Percentiles rank a stretch among this genome's conserved stretches.
Conservation (phyloP, 30 jellyfish, hydroid and myxozoan species). For the Cassiopea andromeda region DNA sequence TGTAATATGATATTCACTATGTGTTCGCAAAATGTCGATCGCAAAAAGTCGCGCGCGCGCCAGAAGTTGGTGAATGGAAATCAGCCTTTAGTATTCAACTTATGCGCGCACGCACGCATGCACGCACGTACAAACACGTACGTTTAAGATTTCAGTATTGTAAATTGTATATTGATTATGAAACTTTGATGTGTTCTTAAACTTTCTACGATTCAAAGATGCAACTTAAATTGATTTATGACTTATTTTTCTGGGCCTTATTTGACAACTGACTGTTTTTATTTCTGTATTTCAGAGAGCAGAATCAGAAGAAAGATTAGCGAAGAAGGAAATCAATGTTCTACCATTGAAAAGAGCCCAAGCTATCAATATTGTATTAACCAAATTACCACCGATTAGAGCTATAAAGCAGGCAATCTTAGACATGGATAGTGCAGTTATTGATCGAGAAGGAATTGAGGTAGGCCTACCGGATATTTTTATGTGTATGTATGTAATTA, state of each 20-base stretch:
- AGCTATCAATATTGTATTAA: conserved; percentile 95
- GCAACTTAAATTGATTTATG: too few species aligned
- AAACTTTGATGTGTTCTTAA: not conserved
- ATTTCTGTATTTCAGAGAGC: conserved; percentile 44
- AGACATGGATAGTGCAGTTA: conserved; percentile 98
- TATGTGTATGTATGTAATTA: too few species aligned
- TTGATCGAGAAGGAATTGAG: conserved; percentile 98
- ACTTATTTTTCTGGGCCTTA: not conserved
- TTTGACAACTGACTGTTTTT: not conserved
- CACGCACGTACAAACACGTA: not conserved
- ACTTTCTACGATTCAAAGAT: too few species aligned
- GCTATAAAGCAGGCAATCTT: conserved; percentile 96
- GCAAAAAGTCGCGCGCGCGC: too few species aligned
- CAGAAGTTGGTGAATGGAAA: too few species aligned
- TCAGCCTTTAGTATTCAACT: too few species aligned
- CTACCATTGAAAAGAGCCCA: conserved; percentile 96
- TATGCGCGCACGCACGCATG: not conserved
- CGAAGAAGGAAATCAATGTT: conserved; percentile 88
- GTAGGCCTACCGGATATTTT: conserved; percentile 19
- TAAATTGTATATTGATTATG: not conserved
- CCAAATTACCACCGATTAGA: conserved; percentile 96
- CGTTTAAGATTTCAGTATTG: not conserved
- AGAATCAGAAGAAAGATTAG: conserved; percentile 89
- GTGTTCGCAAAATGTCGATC: too few species aligned
- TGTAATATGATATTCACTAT: too few species aligned